Base-by-base conservation (phyloP, 2,113 vertebrate species). In the Tricholaema leucomelas region DNA sequence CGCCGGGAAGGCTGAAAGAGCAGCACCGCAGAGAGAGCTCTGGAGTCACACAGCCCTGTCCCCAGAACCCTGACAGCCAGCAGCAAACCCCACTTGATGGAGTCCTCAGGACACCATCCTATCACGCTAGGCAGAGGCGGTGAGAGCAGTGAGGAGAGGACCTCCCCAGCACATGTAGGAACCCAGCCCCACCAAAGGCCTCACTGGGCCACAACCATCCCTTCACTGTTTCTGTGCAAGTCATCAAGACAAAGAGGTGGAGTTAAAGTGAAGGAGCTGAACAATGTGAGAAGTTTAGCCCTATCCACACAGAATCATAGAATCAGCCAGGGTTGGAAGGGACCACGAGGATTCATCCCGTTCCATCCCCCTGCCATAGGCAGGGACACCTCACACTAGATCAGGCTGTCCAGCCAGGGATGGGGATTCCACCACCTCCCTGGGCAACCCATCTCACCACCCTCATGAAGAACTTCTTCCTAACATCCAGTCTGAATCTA, bases 201-300 rank as follows among this genome's bases (percentile, higher is more conserved):
- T 8, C 1, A 1, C 36, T 0, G 2, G 35, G 55, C 75, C 76
- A 42, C 2, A 2, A 11, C 72, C 36, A 4, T 1, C 2, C 9
- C 2, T 15, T 8, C 46, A 4, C 15, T 10, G 42, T 2, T 58
- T 27, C 60, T 38, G 23, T 19, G 17, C 28, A 35, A 44, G 5
- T 50, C 18, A 10, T 27, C 14, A 50, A 3, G 46, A 76, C 12
- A 30, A 40, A 28, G 2, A 2, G 4, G 3, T 18, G 28, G 24
- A 14, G 12, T 2, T 56, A 56, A 42, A 8, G 56, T 10, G 55
- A 42, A 58, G 14, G 66, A 80, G 70, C 33, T 25, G 50, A 23
- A 74, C 60, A 44, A 59, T 10, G 3, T 1, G 55, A 58, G 48
- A 33, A 31, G 36, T 7, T 36, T 12, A 2, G 2, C 31, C 46